A percentile compares a stretch with the other conserved stretches of the same genome.
phyloP scores from a whole-genome alignment of 2,888 invertebrate genomes.

The Sminthurinus aureus region DNA sequence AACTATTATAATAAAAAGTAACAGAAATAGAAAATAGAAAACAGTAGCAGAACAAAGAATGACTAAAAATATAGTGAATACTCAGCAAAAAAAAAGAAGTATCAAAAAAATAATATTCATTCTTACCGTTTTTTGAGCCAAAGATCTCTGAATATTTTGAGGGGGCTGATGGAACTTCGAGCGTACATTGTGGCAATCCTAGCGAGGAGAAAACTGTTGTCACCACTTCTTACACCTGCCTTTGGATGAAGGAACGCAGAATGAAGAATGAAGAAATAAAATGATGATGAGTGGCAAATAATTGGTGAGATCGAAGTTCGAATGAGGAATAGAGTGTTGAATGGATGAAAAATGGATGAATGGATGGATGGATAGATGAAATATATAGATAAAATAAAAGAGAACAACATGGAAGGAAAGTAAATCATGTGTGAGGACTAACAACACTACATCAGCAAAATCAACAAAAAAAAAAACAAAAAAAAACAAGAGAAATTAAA shows the following conservation, averaged over 20 bases:
- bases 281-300: too few relatives aligned
- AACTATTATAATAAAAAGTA: too few relatives aligned
- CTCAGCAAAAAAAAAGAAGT: too few relatives aligned
- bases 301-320: too few relatives aligned
- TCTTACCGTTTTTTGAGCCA: conserved; percentile 58
- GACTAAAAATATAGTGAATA: too few relatives aligned
- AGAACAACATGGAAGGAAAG: conserved; percentile 44
- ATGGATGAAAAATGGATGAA: too few relatives aligned
- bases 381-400: conserved; percentile 19
- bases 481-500: background rate
- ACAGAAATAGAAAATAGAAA: too few relatives aligned
- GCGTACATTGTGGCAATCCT: conserved; percentile 59
- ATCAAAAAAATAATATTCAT: background rate
- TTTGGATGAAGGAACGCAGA: conserved; percentile 26
- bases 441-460: background rate
- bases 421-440: conserved; percentile 22
- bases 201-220: conserved; percentile 57
- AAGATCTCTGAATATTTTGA: conserved; percentile 58
- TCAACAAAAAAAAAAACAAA: background rate
- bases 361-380: too few relatives aligned
- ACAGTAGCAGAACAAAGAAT: too few relatives aligned
- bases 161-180: conserved; percentile 58
- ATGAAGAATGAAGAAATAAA: too few relatives aligned
- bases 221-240: conserved; percentile 58
- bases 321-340: too few relatives aligned